Evolutionary conservation across 2,113 vertebrate genomes (phyloP), one percentile per base, ranked within the genome.

Genomic region (Conger conger): DNA sequence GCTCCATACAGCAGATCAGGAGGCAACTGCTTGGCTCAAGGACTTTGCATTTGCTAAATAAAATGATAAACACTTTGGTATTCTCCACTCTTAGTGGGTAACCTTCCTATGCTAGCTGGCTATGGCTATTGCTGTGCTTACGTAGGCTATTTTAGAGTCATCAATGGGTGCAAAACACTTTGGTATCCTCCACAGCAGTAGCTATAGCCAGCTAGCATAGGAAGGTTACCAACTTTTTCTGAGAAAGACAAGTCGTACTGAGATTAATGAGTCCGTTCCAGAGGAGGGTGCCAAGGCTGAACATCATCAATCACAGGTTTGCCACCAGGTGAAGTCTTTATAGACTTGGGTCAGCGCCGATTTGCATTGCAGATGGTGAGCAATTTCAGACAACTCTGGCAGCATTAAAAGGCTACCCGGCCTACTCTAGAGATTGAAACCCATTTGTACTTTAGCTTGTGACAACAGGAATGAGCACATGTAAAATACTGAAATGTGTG

Each of bases 291-390:
- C 27, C 33, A 73, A 18, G 0, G 54, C 37, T 36, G 33, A 42
- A 20, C 27, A 38, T 76, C 81, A 85, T 85, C 57, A 82, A 82
- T 76, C 84, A n/a, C 63, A 53, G 30, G 4, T 18, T 33, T 33
- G n/a, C 20, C n/a, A 18, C 20, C 33, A 36, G 11, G 30, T n/a
- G 30, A 76, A 36, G 27, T 35, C 20, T 76, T 82, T 82, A 77
- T 37, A 60, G 35, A n/a, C 80, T n/a, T 27, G 45, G 79, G 60
- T 85, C 84, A 76, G 30, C 8, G 42, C 60, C 1, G 76, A 81
- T 85, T 82, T 57, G 79, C 80, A 76, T 77, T 77, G 57, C 57
- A 68, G 45, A 82, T 85, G 37, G 45, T 40, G 42, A 53, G 42
- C 50, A 33, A 35, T 76, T 53, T 4, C 45, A 79, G 83, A 54